Percentiles rank a stretch among this genome's conserved stretches.
Conservation (phyloP, 2,113 vertebrate genomes). For the Microcebus jonahi region DNA sequence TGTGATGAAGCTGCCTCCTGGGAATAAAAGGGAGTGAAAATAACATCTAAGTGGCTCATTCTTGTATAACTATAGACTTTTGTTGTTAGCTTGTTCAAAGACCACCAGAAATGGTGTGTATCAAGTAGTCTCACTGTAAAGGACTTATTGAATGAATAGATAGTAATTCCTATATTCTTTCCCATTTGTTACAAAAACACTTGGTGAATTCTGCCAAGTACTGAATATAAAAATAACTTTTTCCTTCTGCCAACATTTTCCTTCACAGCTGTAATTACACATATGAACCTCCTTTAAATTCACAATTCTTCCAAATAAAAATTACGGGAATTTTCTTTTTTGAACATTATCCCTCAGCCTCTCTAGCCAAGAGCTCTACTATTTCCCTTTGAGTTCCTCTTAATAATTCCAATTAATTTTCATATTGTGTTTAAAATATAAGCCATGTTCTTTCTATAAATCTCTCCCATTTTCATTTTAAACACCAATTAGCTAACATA, state of each 20-base stretch:
- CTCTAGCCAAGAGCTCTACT: constrained; percentile 43
- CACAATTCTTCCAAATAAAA: constrained; percentile 81
- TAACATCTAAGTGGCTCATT: neutral
- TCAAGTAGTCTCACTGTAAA: constrained; percentile 63
- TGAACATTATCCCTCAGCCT: constrained; percentile 57
- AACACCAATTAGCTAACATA: neutral
- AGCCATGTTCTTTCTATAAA: neutral
- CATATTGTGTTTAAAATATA: neutral
- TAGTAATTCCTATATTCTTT: constrained; percentile 57
- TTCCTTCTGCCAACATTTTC: constrained; percentile 77
- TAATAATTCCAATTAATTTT: constrained; percentile 57
- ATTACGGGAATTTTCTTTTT: constrained; percentile 74
- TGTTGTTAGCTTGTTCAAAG: neutral
- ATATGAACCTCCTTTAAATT: constrained; percentile 55
- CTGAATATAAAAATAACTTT: constrained; percentile 77
- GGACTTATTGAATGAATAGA: constrained; percentile 42
- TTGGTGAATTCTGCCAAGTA: constrained; percentile 76
- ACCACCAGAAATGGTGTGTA: constrained; percentile 11
- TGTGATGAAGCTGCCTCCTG: constrained; percentile 1
- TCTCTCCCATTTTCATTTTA: neutral
- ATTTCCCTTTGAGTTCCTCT: constrained; percentile 69
- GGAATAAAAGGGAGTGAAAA: neutral
- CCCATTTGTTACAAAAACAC: constrained; percentile 75
- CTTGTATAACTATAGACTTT: constrained; percentile 22
- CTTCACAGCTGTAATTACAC: constrained; percentile 50